Base-by-base conservation (phyloP, 2,113 vertebrate genomes). In the Anseranas semipalmata region DNA sequence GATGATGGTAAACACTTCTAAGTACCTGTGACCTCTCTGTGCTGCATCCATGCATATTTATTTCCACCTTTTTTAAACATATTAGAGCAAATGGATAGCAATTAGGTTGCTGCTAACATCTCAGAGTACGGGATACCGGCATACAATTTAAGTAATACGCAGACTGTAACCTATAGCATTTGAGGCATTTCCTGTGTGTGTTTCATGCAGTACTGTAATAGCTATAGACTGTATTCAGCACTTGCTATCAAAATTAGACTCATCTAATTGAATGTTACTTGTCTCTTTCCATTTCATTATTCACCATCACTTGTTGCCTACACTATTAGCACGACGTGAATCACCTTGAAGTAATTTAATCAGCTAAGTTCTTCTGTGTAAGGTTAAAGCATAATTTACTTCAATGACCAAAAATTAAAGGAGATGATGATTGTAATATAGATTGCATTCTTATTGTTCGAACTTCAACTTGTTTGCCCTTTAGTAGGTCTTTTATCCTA, bases 281-380 rank as follows among this genome's bases (percentile, higher is more conserved):
- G 13, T 75, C 46, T 84, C 43, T 90, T 79, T 67, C 39, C 12
- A 24, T 82, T 96, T 75, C 35, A 46, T 91, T 96, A 90, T 91
- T 89, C 89, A 84, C 60, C 13, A 33, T 30, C 30, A 63, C 60
- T 84, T 86, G 46, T 77, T 92, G 41, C 20, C 85, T 77, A 66
- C 4, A 6, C 17, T 91, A 21, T 78, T 82, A 86, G 32, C 65
- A 90, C 56, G 43, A 66, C 2, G 12, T 53, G 85, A 88, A 52
- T 62, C 46, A 60, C 25, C 39, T 87, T 53, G 43, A 84, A 95
- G 58, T 30, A 86, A 45, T 94, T 84, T 82, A 41, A 83, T 91
- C 52, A 27, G 22, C 41, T 46, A 76, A 22, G 20, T 55, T 91
- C 45, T 95, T 27, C 68, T 95, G 50, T 85, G 27, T 87, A 50